Conservation (phyloP, 2,888 invertebrate genomes). For the Tiphia femorata region DNA sequence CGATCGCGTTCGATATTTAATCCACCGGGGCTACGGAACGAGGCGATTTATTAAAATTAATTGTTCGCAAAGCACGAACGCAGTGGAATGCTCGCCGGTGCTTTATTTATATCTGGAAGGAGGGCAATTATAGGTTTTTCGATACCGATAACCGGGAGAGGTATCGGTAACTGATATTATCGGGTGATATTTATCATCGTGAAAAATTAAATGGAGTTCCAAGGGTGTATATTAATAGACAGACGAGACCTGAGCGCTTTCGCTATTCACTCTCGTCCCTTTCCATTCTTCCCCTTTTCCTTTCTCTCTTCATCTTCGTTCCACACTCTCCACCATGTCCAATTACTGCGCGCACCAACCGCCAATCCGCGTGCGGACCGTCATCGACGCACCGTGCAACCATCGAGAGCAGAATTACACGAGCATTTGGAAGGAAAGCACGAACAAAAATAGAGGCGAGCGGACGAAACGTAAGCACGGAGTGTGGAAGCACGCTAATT, state of each 20-base stretch:
- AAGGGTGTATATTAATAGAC: not conserved
- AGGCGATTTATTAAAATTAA: not conserved
- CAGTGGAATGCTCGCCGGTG: too few species aligned
- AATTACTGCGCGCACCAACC: too few species aligned
- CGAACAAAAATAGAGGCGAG: not conserved
- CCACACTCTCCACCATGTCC: too few species aligned
- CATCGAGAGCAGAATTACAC: too few species aligned
- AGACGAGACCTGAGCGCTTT: not conserved
- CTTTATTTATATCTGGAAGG: not conserved
- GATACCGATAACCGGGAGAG: not conserved
- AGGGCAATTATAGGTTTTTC: conserved; percentile 4
- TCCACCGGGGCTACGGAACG: too few species aligned
- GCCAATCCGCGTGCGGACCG: too few species aligned
- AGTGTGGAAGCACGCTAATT: conserved; percentile 38
- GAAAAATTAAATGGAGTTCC: conserved; percentile 6
- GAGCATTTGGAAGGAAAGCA: not conserved
- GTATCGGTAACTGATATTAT: conserved; percentile 7
- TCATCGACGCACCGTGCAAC: too few species aligned
- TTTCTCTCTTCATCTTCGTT: too few species aligned
- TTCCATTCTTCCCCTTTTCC: not conserved
- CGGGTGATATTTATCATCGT: conserved; percentile 1
- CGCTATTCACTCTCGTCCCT: not conserved
- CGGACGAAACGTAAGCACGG: conserved; percentile 3
- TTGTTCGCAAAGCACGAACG: not conserved
- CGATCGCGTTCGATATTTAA: too few species aligned